Base-by-base conservation (phyloP, 2,797 vertebrate genomes). In the Ispidina lecontei region DNA sequence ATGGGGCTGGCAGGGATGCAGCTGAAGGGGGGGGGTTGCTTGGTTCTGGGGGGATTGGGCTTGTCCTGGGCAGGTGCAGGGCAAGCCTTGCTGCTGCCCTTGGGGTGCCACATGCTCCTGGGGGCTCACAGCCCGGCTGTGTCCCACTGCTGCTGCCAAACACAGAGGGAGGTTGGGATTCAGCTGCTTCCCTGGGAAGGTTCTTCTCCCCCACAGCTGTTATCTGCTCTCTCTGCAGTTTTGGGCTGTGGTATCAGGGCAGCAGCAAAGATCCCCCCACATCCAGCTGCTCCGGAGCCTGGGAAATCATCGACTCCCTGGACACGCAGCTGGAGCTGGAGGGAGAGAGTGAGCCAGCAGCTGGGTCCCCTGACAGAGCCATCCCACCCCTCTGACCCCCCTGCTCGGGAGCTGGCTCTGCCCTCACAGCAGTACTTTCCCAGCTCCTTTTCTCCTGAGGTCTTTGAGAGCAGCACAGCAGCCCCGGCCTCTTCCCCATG, bases 241-340 rank as follows among this genome's bases (percentile, higher is more conserved):
- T 99, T 95, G 98, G 98, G 78, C 98, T 98, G 62, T 98, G 99
- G 97, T 98, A 98, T 37, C 97, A 96, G 35, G 97, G 97, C 75
- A 96, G 97, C 95, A 96, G 95, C 94, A 89, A 88, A 54, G 97
- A 97, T 7, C 29, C 92, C 94, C 76, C 96, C 90, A 39, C 95
- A 6, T 94, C 97, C 93, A 76, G 71, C 89, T 77, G 91, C 96
- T 96, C 98, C 0, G 98, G 98, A 80, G 93, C 95, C 59, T 98
- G 98, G 98, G 98, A 98, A 93, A 98, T 99, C 96, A 96, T 98
- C 17, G 87, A 70, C 41, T 87, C 97, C 0, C 97, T 97, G 33
- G 98, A 98, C 62, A 89, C 94, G 0, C 17, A 96, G 31, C 83
- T 64, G 10, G 86, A 94, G 33, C 96, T 83, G 12, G 56, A 73